Conservation (phyloP, 1,140 invertebrate species). For the Dreissena rostriformis region DNA sequence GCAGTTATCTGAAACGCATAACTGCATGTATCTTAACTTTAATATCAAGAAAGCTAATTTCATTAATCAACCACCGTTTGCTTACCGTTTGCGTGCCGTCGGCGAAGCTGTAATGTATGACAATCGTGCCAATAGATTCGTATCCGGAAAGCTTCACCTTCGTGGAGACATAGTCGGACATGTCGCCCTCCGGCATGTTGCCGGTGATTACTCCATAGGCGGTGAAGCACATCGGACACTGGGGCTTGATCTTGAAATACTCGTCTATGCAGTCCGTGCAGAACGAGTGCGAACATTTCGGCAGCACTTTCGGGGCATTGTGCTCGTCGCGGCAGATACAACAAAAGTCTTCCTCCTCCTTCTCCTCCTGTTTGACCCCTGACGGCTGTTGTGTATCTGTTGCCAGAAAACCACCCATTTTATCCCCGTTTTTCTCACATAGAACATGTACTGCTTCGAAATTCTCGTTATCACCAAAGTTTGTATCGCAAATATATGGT, state of each 20-base stretch:
- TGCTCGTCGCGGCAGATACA: conserved; percentile 59
- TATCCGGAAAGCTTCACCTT: conserved; percentile 53
- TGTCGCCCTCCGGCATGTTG: conserved; percentile 66
- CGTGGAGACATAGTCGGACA: conserved; percentile 30
- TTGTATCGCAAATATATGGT: too few relatives aligned
- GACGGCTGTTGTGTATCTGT: neutral
- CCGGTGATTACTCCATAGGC: conserved; percentile 66
- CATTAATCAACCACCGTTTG: too few relatives aligned
- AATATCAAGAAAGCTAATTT: too few relatives aligned
- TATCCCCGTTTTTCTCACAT: neutral
- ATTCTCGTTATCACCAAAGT: too few relatives aligned
- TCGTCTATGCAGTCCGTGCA: conserved; percentile 59
- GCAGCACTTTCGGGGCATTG: conserved; percentile 50
- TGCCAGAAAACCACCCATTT: neutral
- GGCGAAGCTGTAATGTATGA: conserved; percentile 61
- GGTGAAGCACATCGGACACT: conserved; percentile 66
- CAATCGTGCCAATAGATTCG: conserved; percentile 57
- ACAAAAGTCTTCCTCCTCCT: conserved; percentile 55
- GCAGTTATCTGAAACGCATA: too few relatives aligned
- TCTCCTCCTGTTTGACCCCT: conserved; percentile 2
- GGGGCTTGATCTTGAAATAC: conserved; percentile 49
- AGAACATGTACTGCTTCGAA: neutral
- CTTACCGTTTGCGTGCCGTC: conserved; percentile 67
- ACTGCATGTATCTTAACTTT: too few relatives aligned
- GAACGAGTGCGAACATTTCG: conserved; percentile 62